Evolutionary conservation across 2,797 vertebrate species (phyloP).

Genomic region (Sciurus carolinensis): DNA sequence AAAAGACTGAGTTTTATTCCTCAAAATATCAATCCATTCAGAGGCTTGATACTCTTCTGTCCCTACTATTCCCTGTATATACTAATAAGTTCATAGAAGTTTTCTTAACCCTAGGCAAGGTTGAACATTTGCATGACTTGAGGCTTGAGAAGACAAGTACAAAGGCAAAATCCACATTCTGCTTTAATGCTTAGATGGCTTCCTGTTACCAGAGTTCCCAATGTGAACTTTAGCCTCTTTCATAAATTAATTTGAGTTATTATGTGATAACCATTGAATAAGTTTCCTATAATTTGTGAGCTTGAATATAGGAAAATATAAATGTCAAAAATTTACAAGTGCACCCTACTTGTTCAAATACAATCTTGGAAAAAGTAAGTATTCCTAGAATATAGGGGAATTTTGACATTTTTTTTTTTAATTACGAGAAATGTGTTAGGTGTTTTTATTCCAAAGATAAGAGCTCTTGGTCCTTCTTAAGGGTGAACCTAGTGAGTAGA

Average conservation of each 20-base stretch:
- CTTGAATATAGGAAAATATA: slow-evolving; percentile 17
- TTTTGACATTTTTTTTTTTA: slow-evolving; percentile 16
- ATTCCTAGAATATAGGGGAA: background rate
- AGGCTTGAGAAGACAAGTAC: slow-evolving; percentile 65
- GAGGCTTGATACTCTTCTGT: background rate
- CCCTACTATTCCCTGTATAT: background rate
- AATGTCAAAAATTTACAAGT: slow-evolving; percentile 6
- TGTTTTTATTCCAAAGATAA: background rate
- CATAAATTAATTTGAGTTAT: slow-evolving; percentile 5
- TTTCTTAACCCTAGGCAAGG: background rate
- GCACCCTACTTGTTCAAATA: slow-evolving; percentile 3
- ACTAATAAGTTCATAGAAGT: background rate
- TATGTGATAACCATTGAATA: background rate
- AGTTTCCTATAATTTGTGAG: background rate
- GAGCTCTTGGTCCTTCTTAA: background rate
- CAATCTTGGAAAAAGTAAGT: background rate
- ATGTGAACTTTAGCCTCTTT: background rate
- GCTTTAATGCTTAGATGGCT: background rate
- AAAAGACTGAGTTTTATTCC: background rate
- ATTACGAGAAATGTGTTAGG: background rate
- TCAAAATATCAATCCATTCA: background rate
- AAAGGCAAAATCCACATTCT: slow-evolving; percentile 10
- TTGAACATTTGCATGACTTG: background rate
- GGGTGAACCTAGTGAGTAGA: background rate
- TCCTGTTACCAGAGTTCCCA: slow-evolving; percentile 25